Percentiles rank a stretch among this genome's conserved stretches.
These are phyloP conservation scores for Menidia beryllina DNA, from an alignment of 2,113 vertebrate genomes.

Conservation along the genomic window DNA sequence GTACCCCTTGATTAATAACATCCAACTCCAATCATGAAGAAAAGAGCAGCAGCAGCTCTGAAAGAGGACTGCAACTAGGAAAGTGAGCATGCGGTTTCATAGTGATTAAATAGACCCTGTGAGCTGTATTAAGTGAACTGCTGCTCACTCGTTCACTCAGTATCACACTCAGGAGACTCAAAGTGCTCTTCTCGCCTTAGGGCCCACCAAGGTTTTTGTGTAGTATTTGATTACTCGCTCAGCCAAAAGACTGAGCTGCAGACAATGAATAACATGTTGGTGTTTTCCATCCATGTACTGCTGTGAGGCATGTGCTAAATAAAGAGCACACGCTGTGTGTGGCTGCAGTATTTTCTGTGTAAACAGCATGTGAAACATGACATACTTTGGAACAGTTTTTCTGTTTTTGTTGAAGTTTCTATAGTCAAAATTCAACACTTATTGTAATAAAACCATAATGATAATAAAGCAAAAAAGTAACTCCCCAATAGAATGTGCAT, in stretches of 20 bases:
- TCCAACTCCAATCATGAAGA: constrained; percentile 9
- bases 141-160: constrained; percentile 61
- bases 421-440: too few species aligned
- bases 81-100: constrained; percentile 47
- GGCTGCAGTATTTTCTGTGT: background rate
- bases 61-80: constrained; percentile 27
- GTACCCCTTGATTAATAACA: background rate
- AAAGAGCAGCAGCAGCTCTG: constrained; percentile 54
- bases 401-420: constrained; percentile 89
- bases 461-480: constrained; percentile 15
- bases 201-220: constrained; percentile 64
- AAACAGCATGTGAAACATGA: constrained; percentile 84
- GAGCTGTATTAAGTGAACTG: constrained; percentile 54
- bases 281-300: constrained; percentile 50
- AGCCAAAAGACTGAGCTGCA: constrained; percentile 52
- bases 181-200: constrained; percentile 70
- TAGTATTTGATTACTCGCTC: constrained; percentile 72
- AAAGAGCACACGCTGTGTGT: constrained; percentile 16
- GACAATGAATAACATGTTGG: constrained; percentile 54
- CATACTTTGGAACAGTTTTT: constrained; percentile 79
- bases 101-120: constrained; percentile 64
- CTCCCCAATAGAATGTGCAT: constrained; percentile 27
- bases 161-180: constrained; percentile 53
- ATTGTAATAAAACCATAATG: too few species aligned
- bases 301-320: constrained; percentile 51